A percentile compares a stretch with the other conserved stretches of the same genome.
Evolutionary conservation across 1,140 invertebrate species (phyloP).

Genomic region (Rhagoletis zephyria): DNA sequence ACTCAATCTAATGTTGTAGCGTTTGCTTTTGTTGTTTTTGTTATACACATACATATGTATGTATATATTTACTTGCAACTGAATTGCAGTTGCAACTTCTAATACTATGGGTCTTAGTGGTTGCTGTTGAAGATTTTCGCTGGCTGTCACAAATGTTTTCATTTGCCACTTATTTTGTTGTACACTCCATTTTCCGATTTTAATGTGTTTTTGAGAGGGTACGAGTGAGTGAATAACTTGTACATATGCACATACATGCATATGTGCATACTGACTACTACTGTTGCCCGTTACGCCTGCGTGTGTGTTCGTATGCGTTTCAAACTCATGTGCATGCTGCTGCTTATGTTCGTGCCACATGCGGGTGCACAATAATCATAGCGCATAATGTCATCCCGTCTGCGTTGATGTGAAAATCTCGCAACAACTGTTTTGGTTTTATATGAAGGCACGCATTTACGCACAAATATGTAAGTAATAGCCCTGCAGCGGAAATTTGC

Average conservation of each 20-base stretch:
- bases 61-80: too few species aligned
- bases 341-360: slow-evolving; percentile 52
- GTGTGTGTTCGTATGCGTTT: too few species aligned
- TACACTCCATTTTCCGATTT: slow-evolving; percentile 27
- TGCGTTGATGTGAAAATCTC: slow-evolving; percentile 65
- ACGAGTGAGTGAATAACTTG: neutral
- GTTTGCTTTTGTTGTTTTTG: neutral
- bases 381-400: slow-evolving; percentile 59
- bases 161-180: slow-evolving; percentile 46
- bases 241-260: neutral
- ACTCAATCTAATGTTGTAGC: neutral
- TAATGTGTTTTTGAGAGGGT: slow-evolving; percentile 38
- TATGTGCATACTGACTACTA: too few species aligned
- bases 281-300: too few species aligned
- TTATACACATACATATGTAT: neutral
- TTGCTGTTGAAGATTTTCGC: slow-evolving; percentile 53
- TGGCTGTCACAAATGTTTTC: slow-evolving; percentile 52
- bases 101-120: slow-evolving; percentile 31
- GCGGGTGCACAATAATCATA: slow-evolving; percentile 53
- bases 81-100: slow-evolving; percentile 3
- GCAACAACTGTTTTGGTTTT: slow-evolving; percentile 72
- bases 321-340: neutral
- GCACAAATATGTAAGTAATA: too few species aligned
- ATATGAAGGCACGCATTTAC: slow-evolving; percentile 63
- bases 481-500: too few species aligned